phyloP scores from a whole-genome alignment of 1,140 invertebrate genomes.

The Caenorhabditis elegans region WBcel235 BX284602.5:14158001-14158500 shows the following conservation, averaged over 20 bases:
- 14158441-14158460: too few species aligned
- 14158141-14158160: constrained; percentile 79
- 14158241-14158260: constrained; percentile 80
- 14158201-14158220: constrained; percentile 81
- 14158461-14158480: too few species aligned
- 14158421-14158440: too few species aligned
- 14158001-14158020: constrained; percentile 80
- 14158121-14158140: constrained; percentile 91
- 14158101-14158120: constrained; percentile 86
- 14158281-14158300: too few species aligned
- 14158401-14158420: too few species aligned
- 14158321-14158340: too few species aligned
- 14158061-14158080: constrained; percentile 94
- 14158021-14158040: constrained; percentile 99
- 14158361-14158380: too few species aligned
- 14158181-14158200: constrained; percentile 91
- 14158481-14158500: too few species aligned
- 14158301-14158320: too few species aligned
- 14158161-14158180: constrained; percentile 87
- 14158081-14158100: constrained; percentile 98
- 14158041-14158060: constrained; percentile 99
- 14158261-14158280: too few species aligned
- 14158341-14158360: too few species aligned
- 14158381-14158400: too few species aligned
- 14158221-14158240: constrained; percentile 92